Conservation (phyloP, 2,797 vertebrate species). For the Antrozous pallidus region DNA sequence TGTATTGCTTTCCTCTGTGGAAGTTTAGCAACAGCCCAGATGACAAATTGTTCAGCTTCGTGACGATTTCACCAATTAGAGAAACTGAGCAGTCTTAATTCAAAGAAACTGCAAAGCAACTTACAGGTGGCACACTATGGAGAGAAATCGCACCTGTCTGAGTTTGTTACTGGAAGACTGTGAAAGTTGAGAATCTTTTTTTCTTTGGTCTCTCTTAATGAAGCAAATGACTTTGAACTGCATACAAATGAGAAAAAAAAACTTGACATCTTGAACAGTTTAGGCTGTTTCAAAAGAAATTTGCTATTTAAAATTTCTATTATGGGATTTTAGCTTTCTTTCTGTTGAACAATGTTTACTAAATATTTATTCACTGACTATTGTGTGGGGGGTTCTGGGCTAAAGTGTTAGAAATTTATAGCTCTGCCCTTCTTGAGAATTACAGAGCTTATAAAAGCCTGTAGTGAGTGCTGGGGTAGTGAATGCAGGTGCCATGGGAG, state of each 20-base stretch:
- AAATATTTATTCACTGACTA: background rate
- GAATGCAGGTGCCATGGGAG: background rate
- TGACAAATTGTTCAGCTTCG: conserved; percentile 62
- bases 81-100: conserved; percentile 55
- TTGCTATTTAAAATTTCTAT: background rate
- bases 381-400: background rate
- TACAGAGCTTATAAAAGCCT: too few species aligned
- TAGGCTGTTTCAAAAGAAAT: background rate
- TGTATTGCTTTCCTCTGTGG: conserved; percentile 56
- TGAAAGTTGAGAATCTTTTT: background rate
- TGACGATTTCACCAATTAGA: conserved; percentile 43
- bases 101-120: background rate
- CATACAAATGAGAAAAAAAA: background rate
- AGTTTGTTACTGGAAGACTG: background rate
- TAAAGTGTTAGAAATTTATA: background rate
- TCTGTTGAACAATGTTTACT: background rate
- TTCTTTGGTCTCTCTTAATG: background rate
- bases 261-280: background rate
- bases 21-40: conserved; percentile 62
- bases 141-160: background rate
- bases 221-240: conserved; percentile 10
- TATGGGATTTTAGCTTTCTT: background rate
- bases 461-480: fast-evolving
- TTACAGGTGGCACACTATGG: background rate
- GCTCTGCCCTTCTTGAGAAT: background rate